phyloP scores from a whole-genome alignment of 2,888 invertebrate genomes.

The Colostygia pectinataria region DNA sequence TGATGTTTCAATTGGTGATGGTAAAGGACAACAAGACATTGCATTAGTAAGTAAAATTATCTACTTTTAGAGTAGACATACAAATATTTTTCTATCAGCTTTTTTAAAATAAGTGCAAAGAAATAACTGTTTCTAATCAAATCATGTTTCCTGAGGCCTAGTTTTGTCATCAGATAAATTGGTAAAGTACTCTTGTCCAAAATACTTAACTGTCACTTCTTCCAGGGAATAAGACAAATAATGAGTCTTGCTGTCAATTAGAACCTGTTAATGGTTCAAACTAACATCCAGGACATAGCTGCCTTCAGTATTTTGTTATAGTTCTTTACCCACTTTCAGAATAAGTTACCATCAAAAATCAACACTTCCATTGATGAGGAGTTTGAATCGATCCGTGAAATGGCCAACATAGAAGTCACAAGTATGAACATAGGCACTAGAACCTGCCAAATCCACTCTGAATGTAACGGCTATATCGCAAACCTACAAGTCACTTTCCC shows the following conservation, averaged over 20 bases:
- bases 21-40: slow-evolving; percentile 65
- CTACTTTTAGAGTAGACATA: too few relatives aligned
- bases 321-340: slow-evolving; percentile 54
- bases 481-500: slow-evolving; percentile 85
- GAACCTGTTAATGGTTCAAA: too few relatives aligned
- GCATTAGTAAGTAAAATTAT: slow-evolving; percentile 56
- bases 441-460: slow-evolving; percentile 83
- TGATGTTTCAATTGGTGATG: slow-evolving; percentile 61
- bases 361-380: slow-evolving; percentile 74
- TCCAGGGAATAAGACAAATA: too few relatives aligned
- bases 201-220: too few relatives aligned
- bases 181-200: too few relatives aligned
- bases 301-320: background rate
- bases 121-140: too few relatives aligned
- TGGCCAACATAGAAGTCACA: slow-evolving; percentile 78
- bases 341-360: slow-evolving; percentile 60
- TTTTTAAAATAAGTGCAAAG: too few relatives aligned
- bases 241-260: too few relatives aligned
- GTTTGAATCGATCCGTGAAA: slow-evolving; percentile 77
- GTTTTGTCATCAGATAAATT: too few relatives aligned
- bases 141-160: too few relatives aligned
- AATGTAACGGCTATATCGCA: slow-evolving; percentile 78
- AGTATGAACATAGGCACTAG: slow-evolving; percentile 84
- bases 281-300: too few relatives aligned
- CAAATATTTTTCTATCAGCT: too few relatives aligned